These are phyloP conservation scores for Arctocebus calabarensis DNA, from an alignment of 2,797 vertebrate species.

Conservation along the genomic window DNA sequence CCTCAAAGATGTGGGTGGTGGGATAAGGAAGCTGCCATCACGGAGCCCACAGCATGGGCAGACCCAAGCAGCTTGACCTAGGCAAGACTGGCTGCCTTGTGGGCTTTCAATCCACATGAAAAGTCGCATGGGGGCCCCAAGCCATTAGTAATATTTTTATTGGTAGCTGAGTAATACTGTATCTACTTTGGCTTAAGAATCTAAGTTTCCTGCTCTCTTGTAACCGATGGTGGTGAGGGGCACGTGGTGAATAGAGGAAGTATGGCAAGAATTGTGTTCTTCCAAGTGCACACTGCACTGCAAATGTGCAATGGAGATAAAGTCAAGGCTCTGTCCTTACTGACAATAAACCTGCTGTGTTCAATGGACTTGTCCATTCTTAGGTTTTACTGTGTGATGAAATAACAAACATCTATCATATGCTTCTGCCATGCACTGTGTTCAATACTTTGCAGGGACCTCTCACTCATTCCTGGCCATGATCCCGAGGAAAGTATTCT, in stretches of 20 bases:
- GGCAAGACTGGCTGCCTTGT: background rate
- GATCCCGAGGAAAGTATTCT: background rate
- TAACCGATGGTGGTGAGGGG: background rate
- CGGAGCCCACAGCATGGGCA: background rate
- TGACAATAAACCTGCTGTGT: background rate
- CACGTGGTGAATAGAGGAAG: background rate
- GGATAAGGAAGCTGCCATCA: background rate
- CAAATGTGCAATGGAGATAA: slow-evolving; percentile 45
- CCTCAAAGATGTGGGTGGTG: background rate
- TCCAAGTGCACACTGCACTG: background rate
- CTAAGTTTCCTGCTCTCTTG: background rate
- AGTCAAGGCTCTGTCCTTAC: background rate
- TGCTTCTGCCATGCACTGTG: background rate
- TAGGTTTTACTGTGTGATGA: background rate
- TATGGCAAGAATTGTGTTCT: background rate
- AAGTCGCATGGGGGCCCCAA: background rate
- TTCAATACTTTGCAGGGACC: slow-evolving; percentile 1
- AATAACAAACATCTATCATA: background rate
- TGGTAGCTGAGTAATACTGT: background rate
- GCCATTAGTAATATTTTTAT: background rate
- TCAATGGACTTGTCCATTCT: background rate
- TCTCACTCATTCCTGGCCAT: background rate
- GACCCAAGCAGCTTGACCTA: background rate
- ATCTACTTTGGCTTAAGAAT: slow-evolving; percentile 18
- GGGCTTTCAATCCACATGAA: background rate